These are phyloP conservation scores for Lasioglossum albipes DNA, from an alignment of 1,140 invertebrate species.

Conservation along the genomic window DNA sequence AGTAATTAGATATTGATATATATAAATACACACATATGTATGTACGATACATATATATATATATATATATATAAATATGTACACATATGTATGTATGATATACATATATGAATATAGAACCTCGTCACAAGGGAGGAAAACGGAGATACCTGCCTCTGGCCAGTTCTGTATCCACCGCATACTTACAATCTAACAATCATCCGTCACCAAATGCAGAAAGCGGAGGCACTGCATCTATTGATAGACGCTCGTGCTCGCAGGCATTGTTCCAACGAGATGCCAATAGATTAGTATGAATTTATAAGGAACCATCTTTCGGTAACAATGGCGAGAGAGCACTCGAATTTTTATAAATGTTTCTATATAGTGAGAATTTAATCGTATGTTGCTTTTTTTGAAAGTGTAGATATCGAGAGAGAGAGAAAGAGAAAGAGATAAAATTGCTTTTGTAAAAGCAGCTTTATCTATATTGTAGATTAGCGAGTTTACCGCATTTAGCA, in stretches of 20 bases:
- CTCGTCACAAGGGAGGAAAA: constrained; percentile 68
- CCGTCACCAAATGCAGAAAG: constrained; percentile 56
- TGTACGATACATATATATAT: no score
- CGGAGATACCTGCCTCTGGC: constrained; percentile 82
- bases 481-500: constrained; percentile 20
- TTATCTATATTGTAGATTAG: neutral
- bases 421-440: neutral
- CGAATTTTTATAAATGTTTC: neutral
- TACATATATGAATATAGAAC: neutral
- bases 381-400: neutral
- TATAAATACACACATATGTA: no score
- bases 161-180: constrained; percentile 80
- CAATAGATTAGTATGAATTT: neutral
- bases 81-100: neutral
- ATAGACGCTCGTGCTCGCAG: constrained; percentile 1
- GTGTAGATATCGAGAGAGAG: neutral
- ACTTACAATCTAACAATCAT: constrained; percentile 70
- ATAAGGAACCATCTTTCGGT: no score
- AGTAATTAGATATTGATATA: constrained; percentile 58
- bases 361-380: neutral
- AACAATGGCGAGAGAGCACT: neutral
- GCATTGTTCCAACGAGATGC: neutral
- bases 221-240: constrained; percentile 17
- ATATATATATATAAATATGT: neutral
- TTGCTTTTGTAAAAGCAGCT: neutral